Percentiles rank a stretch among this genome's conserved stretches.
Evolutionary conservation across 2,888 invertebrate genomes (phyloP).

Genomic region (Deilephila elpenor): DNA sequence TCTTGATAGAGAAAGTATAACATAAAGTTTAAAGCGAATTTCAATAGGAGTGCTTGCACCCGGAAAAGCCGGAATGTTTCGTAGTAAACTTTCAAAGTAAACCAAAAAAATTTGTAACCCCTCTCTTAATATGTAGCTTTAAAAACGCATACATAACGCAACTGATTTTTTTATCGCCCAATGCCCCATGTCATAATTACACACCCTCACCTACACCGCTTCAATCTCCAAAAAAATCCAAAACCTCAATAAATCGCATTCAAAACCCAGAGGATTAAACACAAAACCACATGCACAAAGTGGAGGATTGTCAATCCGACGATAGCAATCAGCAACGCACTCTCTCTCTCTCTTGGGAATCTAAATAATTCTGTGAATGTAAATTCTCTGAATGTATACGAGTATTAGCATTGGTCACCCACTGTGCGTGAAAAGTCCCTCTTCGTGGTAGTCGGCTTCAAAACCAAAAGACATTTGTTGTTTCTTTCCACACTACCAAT

Average conservation of each 20-base stretch:
- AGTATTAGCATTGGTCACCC: background rate
- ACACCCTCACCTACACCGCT: background rate
- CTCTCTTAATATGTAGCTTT: too few relatives aligned
- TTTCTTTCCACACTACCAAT: too few relatives aligned
- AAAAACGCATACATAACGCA: too few relatives aligned
- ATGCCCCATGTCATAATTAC: background rate
- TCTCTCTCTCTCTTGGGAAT: background rate
- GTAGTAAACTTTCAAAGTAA: too few relatives aligned
- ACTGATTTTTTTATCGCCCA: background rate
- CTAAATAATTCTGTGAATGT: background rate
- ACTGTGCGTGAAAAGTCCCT: background rate
- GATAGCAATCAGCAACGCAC: conserved; percentile 11
- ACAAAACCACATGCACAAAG: conserved; percentile 1
- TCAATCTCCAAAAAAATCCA: background rate
- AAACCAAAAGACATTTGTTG: too few relatives aligned
- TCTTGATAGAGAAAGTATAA: too few relatives aligned
- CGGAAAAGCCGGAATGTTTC: too few relatives aligned
- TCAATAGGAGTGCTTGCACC: too few relatives aligned
- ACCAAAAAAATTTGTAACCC: too few relatives aligned
- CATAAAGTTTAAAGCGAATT: too few relatives aligned
- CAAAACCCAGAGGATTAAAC: conserved; percentile 15
- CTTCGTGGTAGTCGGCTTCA: too few relatives aligned
- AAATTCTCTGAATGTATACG: background rate
- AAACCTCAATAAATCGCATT: conserved; percentile 11
- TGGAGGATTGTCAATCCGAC: background rate